Conservation (phyloP, 1,140 invertebrate species). For the Dendrolimus kikuchii region DNA sequence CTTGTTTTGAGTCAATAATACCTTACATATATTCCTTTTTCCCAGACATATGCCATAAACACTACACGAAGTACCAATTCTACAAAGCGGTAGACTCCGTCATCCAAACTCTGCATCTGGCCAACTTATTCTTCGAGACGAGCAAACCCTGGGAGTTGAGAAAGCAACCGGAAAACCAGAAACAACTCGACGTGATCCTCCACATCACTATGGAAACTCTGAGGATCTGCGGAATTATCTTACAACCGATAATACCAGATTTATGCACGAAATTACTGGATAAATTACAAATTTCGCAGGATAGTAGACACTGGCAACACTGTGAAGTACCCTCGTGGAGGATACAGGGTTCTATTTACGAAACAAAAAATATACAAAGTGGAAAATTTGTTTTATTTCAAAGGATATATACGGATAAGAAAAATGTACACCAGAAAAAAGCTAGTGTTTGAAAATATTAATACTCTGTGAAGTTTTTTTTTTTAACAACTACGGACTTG, state of each 20-base stretch:
- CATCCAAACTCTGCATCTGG: slow-evolving; percentile 80
- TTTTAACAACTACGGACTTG: too few relatives aligned
- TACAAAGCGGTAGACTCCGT: slow-evolving; percentile 87
- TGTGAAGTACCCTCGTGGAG: slow-evolving; percentile 46
- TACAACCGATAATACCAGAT: slow-evolving; percentile 89
- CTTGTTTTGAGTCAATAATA: not conserved
- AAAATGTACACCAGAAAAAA: slow-evolving; percentile 32
- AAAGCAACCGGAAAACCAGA: slow-evolving; percentile 56
- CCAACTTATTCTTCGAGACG: slow-evolving; percentile 90
- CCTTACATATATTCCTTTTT: not conserved
- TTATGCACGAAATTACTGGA: slow-evolving; percentile 78
- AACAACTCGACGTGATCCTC: slow-evolving; percentile 81
- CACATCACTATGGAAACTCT: slow-evolving; percentile 89
- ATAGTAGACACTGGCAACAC: slow-evolving; percentile 40
- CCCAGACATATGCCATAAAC: slow-evolving; percentile 72
- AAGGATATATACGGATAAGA: slow-evolving; percentile 49
- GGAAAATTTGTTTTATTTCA: slow-evolving; percentile 59
- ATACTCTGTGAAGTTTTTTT: too few relatives aligned
- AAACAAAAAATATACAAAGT: slow-evolving; percentile 44
- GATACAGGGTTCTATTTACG: slow-evolving; percentile 39
- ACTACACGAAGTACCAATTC: slow-evolving; percentile 87
- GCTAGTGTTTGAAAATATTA: slow-evolving; percentile 26
- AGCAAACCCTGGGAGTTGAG: slow-evolving; percentile 90
- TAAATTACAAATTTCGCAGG: slow-evolving; percentile 74
- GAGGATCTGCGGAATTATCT: slow-evolving; percentile 82